Evolutionary conservation across 2,797 vertebrate genomes (phyloP).

Genomic region (Ctenopoma kingsleyae): DNA sequence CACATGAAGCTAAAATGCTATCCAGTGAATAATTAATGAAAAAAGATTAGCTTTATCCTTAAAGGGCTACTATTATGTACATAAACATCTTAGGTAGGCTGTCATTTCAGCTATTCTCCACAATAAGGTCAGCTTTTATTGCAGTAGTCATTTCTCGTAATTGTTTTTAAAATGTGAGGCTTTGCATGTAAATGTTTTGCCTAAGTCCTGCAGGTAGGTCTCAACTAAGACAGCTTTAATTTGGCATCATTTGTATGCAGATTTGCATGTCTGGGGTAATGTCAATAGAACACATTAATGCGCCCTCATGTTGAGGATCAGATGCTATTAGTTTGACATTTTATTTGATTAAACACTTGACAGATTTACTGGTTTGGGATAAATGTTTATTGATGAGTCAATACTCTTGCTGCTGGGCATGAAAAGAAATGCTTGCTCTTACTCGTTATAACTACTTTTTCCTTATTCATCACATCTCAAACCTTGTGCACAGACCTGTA

Average conservation of each 20-base stretch:
- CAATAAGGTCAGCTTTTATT: background rate
- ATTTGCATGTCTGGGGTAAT: conserved; percentile 47
- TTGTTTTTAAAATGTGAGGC: background rate
- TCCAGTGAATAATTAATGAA: conserved; percentile 46
- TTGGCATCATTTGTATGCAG: conserved; percentile 60
- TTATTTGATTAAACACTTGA: conserved; percentile 78
- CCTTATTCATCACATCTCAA: conserved; percentile 49
- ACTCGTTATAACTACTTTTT: conserved; percentile 46
- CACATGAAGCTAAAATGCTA: conserved; percentile 30
- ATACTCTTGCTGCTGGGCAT: conserved; percentile 65
- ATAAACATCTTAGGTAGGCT: conserved; percentile 3
- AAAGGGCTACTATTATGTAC: conserved; percentile 8
- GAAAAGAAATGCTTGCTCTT: conserved; percentile 71
- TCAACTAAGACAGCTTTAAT: conserved; percentile 4
- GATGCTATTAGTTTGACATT: conserved; percentile 68
- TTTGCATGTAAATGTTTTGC: background rate
- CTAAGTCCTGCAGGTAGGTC: background rate
- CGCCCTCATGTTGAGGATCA: conserved; percentile 61
- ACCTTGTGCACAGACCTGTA: background rate
- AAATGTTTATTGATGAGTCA: conserved; percentile 66
- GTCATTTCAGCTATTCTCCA: background rate
- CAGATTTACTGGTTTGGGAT: conserved; percentile 77
- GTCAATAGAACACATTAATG: conserved; percentile 79
- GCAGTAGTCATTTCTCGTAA: background rate
- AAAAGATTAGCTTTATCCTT: conserved; percentile 31